Evolutionary conservation across 2,888 invertebrate species (phyloP), one percentile per base, ranked within the genome.

Genomic region (Troglohyphantes excavatus): DNA sequence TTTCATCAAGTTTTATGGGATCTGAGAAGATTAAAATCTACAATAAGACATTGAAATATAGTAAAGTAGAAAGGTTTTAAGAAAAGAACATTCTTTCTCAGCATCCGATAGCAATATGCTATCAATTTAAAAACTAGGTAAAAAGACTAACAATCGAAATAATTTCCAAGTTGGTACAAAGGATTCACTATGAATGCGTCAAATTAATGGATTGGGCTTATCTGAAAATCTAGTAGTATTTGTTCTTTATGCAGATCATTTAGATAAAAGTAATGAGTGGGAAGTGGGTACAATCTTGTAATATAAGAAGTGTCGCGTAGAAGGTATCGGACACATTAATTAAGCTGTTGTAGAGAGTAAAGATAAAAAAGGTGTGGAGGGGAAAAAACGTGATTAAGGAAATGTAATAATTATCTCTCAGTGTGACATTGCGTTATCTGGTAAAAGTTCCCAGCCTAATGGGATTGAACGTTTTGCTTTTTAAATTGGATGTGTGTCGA

Each of bases 211-310:
- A 75, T 59, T 33, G n/a, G 19, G n/a, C 33, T 53, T 19, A 19
- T 59, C 29, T 59, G 75, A 33, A 68, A 75, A 75, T 59, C 53
- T 29, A 53, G 59, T 19, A 21, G n/a, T 59, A 29, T 75, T 33
- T 29, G 19, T 17, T 68, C 17, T 33, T 65, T 19, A 61, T 19
- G 29, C 23, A 33, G 75, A 61, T 75, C 59, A 29, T 59, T 29
- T 11, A 46, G 75, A 75, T 75, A 75, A 75, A 75, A 29, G n/a
- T 75, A 75, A 75, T 75, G 75, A 59, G 27, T 59, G 29, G 59
- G 59, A 19, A n/a, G 19, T 53, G 27, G 46, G 26, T 27, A 53
- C 29, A 75, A 21, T 75, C 61, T 29, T 27, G 59, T 75, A 59
- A 53, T 75, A 29, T 59, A 59, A 29, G 53, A 29, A 75, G 59